Evolutionary conservation across 2,888 invertebrate genomes (phyloP).

Genomic region (Drosophila dives): DNA sequence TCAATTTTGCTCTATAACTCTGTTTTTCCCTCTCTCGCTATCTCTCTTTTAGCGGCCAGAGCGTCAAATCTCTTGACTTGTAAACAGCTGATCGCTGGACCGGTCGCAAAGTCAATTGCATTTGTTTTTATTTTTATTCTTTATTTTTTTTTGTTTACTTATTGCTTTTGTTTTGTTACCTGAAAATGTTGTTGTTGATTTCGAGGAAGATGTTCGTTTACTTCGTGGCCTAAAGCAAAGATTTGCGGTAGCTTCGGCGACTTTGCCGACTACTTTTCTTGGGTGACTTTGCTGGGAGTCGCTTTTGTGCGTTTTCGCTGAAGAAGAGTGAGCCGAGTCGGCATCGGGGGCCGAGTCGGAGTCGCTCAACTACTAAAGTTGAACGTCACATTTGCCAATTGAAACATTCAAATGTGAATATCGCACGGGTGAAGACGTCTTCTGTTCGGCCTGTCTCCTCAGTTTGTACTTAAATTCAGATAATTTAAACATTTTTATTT

Average conservation of each 20-base stretch:
- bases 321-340: constrained; percentile 50
- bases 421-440: constrained; percentile 85
- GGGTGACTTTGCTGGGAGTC: constrained; percentile 47
- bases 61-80: constrained; percentile 4
- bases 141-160: constrained; percentile 13
- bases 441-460: constrained; percentile 74
- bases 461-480: constrained; percentile 38
- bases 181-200: constrained; percentile 46
- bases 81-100: constrained; percentile 63
- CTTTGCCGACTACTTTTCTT: constrained; percentile 52
- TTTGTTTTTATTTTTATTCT: constrained; percentile 18
- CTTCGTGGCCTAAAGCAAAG: constrained; percentile 52
- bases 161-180: constrained; percentile 39
- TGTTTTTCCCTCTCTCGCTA: not conserved
- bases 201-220: constrained; percentile 68
- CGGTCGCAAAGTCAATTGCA: constrained; percentile 62
- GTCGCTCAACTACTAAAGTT: constrained; percentile 82
- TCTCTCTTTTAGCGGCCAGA: constrained; percentile 9
- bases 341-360: constrained; percentile 57
- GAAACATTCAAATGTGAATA: constrained; percentile 85
- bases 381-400: constrained; percentile 83
- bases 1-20: not conserved
- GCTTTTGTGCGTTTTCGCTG: constrained; percentile 57
- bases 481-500: constrained; percentile 14
- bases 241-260: constrained; percentile 55